Evolutionary conservation across 2,888 invertebrate species (phyloP).

Genomic region (Dioctria linearis): DNA sequence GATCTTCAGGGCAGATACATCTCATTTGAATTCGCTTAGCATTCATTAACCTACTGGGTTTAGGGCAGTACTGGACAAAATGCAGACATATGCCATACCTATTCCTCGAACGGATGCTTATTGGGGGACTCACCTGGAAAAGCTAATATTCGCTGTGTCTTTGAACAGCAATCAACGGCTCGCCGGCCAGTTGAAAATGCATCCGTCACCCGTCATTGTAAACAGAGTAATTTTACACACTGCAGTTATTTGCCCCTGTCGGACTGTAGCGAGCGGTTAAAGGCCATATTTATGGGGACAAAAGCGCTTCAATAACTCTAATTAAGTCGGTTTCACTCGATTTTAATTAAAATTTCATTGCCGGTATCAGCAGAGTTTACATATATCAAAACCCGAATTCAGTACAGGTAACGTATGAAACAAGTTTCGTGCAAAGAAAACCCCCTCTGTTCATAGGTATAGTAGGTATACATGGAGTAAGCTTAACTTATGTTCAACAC

Average conservation of each 20-base stretch:
- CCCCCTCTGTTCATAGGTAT: not conserved
- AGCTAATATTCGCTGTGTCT: constrained; percentile 36
- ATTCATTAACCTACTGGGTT: constrained; percentile 70
- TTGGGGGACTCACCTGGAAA: constrained; percentile 35
- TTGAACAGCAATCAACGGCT: not conserved
- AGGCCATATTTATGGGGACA: constrained; percentile 27
- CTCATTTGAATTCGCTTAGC: constrained; percentile 70
- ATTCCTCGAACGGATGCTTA: constrained; percentile 25
- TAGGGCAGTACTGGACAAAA: constrained; percentile 27
- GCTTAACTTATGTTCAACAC: not conserved
- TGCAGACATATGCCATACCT: constrained; percentile 28
- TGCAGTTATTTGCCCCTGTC: not conserved
- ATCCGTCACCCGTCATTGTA: constrained; percentile 20
- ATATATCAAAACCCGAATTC: not conserved
- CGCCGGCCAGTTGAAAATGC: constrained; percentile 20
- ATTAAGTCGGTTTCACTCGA: constrained; percentile 38
- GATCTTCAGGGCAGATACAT: constrained; percentile 69
- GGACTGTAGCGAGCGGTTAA: constrained; percentile 4
- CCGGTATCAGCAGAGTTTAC: not conserved
- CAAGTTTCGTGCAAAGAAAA: constrained; percentile 28
- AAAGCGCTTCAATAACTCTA: constrained; percentile 41
- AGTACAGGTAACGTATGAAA: not conserved
- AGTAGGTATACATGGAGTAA: not conserved
- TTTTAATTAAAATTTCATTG: constrained; percentile 46
- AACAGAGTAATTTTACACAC: constrained; percentile 46